Base-by-base conservation (phyloP, 2,113 vertebrate species). In the Ceyx margarethae region DNA sequence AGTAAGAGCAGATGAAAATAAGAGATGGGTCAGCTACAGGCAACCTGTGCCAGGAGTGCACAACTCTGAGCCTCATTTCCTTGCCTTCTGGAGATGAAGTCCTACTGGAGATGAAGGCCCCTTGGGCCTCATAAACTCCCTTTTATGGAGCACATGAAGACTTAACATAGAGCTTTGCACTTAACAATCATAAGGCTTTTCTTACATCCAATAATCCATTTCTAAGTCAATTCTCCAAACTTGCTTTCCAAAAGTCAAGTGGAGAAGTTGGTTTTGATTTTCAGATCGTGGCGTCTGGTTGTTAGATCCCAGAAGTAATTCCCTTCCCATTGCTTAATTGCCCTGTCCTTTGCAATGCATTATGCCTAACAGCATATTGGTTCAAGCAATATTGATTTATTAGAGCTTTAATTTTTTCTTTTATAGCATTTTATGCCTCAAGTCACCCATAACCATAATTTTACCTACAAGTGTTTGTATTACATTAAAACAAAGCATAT, bases 361-460 rank as follows among this genome's bases (percentile, higher is more conserved):
- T 89, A 80, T 71, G 64, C 58, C 31, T 94, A 79, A 75, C 28
- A 80, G 74, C 58, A 77, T 84, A 93, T 66, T 80, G 42, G 74
- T 87, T 91, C 58, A 88, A 95, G 71, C 74, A 93, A 81, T 60
- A 69, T 79, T 80, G 84, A 95, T 95, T 91, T 94, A 92, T 93
- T 89, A 94, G 64, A 89, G 58, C 3, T 85, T 92, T 93, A 92
- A 87, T 93, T 82, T 85, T 71, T 72, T 92, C 68, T 87, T 89
- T 91, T 82, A 81, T 62, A 87, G 17, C 4, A 56, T 76, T 90
- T 94, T 77, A 69, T 88, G 68, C 87, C 57, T 94, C 77, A 89
- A 93, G 86, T 90, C 84, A 89, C 67, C 92, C 89, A 90, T 90
- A 93, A 90, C 87, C 33, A 94, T 45, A 85, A 82, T 89, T 89